phyloP scores from a whole-genome alignment of 2,113 vertebrate species.

The Esox niger region DNA sequence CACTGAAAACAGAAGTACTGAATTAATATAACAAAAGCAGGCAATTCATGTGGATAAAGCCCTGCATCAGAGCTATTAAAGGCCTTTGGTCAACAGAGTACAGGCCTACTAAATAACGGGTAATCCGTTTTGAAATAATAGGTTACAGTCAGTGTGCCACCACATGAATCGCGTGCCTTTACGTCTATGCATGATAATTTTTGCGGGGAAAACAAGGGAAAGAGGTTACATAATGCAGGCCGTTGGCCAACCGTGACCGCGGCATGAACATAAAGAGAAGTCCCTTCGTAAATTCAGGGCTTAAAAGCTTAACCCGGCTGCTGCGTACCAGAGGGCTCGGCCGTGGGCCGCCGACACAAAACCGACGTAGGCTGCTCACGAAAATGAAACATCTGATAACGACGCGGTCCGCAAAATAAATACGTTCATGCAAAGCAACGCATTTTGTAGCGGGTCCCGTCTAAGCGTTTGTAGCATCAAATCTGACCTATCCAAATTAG shows the following conservation, averaged over 20 bases:
- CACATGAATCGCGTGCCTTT: too few species aligned
- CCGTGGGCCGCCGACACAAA: not conserved
- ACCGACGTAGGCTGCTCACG: not conserved
- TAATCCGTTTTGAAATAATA: too few species aligned
- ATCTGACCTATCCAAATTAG: conserved; percentile 39
- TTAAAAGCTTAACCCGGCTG: conserved; percentile 3
- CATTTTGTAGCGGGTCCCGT: not conserved
- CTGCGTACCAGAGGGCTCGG: not conserved
- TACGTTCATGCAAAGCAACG: not conserved
- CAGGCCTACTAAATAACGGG: too few species aligned
- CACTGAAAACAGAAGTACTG: not conserved
- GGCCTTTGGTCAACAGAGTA: too few species aligned
- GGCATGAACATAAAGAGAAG: not conserved
- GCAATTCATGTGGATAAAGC: too few species aligned
- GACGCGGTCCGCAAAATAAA: too few species aligned
- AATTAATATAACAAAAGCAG: not conserved
- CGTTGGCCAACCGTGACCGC: too few species aligned
- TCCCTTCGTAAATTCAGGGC: not conserved
- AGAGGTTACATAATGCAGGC: not conserved
- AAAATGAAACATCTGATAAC: not conserved
- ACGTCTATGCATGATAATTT: too few species aligned
- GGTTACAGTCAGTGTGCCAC: too few species aligned
- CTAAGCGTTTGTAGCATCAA: not conserved
- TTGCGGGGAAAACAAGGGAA: not conserved
- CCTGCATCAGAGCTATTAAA: too few species aligned